These are phyloP conservation scores for Bergia sp. DNA, from an alignment of 92 coral and sea anemone species.

Conservation along the genomic window DNA sequence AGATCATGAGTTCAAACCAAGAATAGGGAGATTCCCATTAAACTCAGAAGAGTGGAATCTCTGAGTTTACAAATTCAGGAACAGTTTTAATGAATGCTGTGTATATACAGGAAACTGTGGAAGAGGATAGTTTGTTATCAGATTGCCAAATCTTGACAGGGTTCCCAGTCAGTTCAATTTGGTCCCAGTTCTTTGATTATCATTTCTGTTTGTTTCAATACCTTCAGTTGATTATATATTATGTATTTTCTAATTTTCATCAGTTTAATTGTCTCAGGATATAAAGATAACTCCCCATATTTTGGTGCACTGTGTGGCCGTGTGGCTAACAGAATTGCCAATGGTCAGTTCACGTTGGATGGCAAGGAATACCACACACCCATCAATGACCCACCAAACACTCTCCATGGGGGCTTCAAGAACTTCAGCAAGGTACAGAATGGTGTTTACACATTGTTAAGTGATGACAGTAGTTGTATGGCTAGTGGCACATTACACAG, in stretches of 20 bases:
- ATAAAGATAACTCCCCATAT: conserved; percentile 70
- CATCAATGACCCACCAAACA: conserved; percentile 78
- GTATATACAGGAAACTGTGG: no score
- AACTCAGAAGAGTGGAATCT: no score
- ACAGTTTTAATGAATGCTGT: no score
- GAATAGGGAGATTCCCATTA: no score
- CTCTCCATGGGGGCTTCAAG: conserved; percentile 85
- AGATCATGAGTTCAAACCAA: no score
- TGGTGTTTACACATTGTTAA: background rate
- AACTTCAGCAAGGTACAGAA: conserved; percentile 80
- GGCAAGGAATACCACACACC: conserved; percentile 75
- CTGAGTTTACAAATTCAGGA: no score
- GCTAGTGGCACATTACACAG: no score
- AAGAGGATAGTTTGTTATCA: no score
- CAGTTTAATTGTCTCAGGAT: conserved; percentile 51
- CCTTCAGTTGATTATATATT: background rate
- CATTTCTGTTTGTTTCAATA: no score
- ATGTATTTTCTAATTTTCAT: background rate
- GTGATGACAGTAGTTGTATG: background rate
- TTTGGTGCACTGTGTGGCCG: conserved; percentile 91
- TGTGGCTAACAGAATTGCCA: conserved; percentile 93
- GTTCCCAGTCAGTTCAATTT: no score
- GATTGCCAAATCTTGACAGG: no score
- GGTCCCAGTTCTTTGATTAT: no score
- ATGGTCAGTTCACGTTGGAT: conserved; percentile 79